phyloP scores from a whole-genome alignment of 2,113 vertebrate genomes.

The Caracal caracal region DNA sequence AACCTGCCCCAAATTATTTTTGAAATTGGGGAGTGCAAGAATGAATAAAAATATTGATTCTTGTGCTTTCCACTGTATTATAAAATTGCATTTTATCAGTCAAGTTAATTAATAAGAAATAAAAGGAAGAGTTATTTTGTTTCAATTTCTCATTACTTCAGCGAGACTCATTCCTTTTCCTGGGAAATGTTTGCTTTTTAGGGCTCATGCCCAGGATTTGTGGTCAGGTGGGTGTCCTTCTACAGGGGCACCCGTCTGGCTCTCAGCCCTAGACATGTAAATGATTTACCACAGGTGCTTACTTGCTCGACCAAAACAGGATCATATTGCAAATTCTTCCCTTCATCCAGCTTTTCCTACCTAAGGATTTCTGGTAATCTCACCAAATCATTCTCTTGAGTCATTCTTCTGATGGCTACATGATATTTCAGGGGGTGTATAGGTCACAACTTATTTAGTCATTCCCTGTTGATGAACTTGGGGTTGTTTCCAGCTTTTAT shows the following conservation, averaged over 20 bases:
- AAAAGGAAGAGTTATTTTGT: not conserved
- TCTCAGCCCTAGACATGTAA: rapidly evolving
- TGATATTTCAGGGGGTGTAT: not conserved
- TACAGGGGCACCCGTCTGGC: rapidly evolving
- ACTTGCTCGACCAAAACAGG: not conserved
- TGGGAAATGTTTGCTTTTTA: not conserved
- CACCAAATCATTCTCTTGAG: not conserved
- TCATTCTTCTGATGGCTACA: not conserved
- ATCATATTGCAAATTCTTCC: not conserved
- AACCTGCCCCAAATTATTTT: not conserved
- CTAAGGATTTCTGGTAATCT: not conserved
- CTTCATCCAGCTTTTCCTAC: not conserved
- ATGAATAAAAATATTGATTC: not conserved
- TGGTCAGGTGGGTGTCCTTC: not conserved
- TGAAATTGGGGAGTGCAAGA: not conserved
- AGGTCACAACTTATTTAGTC: not conserved
- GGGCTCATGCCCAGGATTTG: rapidly evolving
- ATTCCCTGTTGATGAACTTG: not conserved
- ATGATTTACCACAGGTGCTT: not conserved
- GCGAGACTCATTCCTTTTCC: not conserved
- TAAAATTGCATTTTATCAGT: not conserved
- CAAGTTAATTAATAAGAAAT: not conserved
- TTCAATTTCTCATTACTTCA: not conserved
- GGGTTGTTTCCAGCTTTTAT: not conserved
- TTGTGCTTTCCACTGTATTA: not conserved